Percentiles rank a stretch among this genome's conserved stretches.
Conservation (phyloP, 1,140 invertebrate species). For the Caenorhabditis inopinata region DNA sequence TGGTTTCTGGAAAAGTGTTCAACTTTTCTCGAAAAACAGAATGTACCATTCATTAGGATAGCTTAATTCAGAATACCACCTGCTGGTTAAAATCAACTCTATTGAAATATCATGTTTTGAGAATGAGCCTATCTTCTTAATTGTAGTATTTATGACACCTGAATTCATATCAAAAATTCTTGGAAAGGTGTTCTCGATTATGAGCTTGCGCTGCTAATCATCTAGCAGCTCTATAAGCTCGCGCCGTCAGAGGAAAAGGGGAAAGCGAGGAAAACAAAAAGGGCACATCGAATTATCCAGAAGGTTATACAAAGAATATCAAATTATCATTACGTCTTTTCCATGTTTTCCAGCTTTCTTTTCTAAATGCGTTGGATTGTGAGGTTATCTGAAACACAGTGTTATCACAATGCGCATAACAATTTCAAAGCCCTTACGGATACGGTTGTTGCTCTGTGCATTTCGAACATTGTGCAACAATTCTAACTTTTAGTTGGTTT, state of each 20-base stretch:
- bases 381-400: neutral
- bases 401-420: neutral
- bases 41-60: too few relatives aligned
- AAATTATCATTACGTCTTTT: conserved; percentile 7
- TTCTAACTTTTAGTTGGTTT: neutral
- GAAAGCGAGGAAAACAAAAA: conserved; percentile 15
- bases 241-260: neutral
- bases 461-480: neutral
- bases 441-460: neutral
- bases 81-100: neutral
- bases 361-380: neutral
- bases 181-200: neutral
- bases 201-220: too few relatives aligned
- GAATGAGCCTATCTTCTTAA: neutral
- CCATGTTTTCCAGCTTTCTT: neutral
- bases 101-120: neutral
- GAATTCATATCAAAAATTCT: conserved; percentile 24
- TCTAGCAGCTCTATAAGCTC: neutral
- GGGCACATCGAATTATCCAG: conserved; percentile 18
- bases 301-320: conserved; percentile 17
- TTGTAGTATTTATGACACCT: conserved; percentile 4
- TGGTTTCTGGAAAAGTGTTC: too few relatives aligned
- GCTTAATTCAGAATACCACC: too few relatives aligned
- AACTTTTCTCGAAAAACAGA: too few relatives aligned
- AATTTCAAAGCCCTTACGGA: neutral